Conservation (phyloP, 2,113 vertebrate species). For the Eolophus roseicapilla region DNA sequence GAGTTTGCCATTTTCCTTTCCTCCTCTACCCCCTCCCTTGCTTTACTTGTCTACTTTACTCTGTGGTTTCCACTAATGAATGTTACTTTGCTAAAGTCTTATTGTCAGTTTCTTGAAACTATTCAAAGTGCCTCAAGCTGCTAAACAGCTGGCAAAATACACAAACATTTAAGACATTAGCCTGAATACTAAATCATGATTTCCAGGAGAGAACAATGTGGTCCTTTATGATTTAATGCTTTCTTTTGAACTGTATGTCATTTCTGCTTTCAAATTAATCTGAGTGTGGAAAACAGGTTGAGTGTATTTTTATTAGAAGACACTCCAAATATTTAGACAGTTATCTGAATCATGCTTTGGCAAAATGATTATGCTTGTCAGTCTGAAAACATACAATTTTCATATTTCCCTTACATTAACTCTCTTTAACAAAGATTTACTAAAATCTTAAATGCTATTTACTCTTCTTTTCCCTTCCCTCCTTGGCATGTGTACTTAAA, state of each 20-base stretch:
- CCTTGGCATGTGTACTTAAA: constrained; percentile 29
- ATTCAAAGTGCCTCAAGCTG: constrained; percentile 71
- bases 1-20: not conserved
- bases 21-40: accelerated
- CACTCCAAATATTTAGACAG: constrained; percentile 79
- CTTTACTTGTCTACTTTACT: not conserved
- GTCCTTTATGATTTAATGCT: constrained; percentile 71
- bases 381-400: constrained; percentile 77
- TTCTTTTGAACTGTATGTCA: constrained; percentile 76
- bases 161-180: constrained; percentile 72
- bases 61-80: constrained; percentile 4
- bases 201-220: constrained; percentile 69
- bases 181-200: constrained; percentile 71
- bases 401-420: constrained; percentile 72
- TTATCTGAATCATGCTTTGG: constrained; percentile 76
- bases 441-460: constrained; percentile 79
- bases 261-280: constrained; percentile 75
- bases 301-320: constrained; percentile 70
- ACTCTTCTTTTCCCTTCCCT: constrained; percentile 62
- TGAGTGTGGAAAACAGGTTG: constrained; percentile 68
- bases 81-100: constrained; percentile 54
- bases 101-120: constrained; percentile 67
- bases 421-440: constrained; percentile 74
- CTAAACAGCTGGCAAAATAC: constrained; percentile 67
- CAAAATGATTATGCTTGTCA: constrained; percentile 74